Percentiles rank a stretch among this genome's conserved stretches.
Evolutionary conservation across 1,140 invertebrate genomes (phyloP).

Genomic region (Cyrtorhinus lividipennis): DNA sequence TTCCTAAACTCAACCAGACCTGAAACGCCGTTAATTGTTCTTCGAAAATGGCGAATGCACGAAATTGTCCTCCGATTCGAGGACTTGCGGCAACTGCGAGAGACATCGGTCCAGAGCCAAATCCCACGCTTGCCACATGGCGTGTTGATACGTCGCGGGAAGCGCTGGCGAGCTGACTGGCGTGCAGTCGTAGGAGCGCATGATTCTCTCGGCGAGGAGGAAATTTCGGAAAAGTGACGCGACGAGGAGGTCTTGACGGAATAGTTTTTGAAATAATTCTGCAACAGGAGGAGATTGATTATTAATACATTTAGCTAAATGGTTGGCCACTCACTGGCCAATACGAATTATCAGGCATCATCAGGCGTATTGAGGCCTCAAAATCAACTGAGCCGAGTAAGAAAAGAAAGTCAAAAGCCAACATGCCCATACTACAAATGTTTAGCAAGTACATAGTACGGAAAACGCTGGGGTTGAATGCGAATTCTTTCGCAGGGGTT

Average conservation of each 20-base stretch:
- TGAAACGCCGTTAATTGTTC: constrained; percentile 98
- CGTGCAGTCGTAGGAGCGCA: constrained; percentile 90
- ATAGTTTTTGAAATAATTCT: constrained; percentile 92
- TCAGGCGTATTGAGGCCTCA: too few species aligned
- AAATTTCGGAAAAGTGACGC: constrained; percentile 97
- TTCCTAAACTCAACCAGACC: constrained; percentile 79
- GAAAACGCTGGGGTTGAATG: too few species aligned
- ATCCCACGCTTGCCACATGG: constrained; percentile 96
- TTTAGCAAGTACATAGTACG: too few species aligned
- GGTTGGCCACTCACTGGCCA: too few species aligned
- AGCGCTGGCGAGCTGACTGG: constrained; percentile 82
- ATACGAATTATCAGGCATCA: too few species aligned
- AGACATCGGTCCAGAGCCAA: constrained; percentile 86
- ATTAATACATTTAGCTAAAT: too few species aligned
- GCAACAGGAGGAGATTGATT: constrained; percentile 45
- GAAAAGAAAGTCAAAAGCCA: too few species aligned
- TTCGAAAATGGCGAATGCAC: constrained; percentile 86
- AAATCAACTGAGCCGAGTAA: too few species aligned
- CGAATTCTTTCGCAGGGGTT: too few species aligned
- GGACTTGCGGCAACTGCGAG: constrained; percentile 66
- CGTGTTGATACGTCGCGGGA: constrained; percentile 80
- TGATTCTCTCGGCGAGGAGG: constrained; percentile 88
- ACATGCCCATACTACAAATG: too few species aligned
- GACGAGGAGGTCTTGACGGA: constrained; percentile 94
- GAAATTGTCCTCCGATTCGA: constrained; percentile 47